Conservation (phyloP, 2,888 invertebrate genomes). For the Sisyra terminalis region DNA sequence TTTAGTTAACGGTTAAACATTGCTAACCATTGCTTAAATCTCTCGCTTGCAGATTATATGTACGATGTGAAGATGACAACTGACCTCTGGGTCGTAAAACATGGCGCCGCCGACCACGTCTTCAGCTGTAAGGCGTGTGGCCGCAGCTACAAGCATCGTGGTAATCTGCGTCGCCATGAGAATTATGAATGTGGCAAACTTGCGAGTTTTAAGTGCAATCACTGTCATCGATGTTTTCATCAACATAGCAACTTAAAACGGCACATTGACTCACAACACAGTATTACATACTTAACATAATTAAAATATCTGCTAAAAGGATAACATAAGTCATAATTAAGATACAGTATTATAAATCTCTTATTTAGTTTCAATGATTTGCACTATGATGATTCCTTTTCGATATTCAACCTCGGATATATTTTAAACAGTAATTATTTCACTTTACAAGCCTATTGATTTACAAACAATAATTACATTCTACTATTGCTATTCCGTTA, state of each 20-base stretch:
- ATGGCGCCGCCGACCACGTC: neutral
- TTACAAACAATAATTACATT: no score
- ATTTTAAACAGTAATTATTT: no score
- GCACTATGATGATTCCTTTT: no score
- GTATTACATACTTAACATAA: neutral
- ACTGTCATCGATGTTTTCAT: constrained; percentile 45
- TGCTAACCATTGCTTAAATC: constrained; percentile 4
- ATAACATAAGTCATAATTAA: neutral
- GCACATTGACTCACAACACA: constrained; percentile 22
- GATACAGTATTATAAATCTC: neutral
- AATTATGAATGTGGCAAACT: constrained; percentile 54
- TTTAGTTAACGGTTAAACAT: neutral
- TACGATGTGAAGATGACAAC: neutral
- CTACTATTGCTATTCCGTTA: no score
- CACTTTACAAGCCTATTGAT: no score
- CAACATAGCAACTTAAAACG: constrained; percentile 28
- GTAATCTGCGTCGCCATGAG: constrained; percentile 57
- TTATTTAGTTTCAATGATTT: neutral
- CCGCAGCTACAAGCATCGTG: constrained; percentile 68
- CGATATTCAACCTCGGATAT: no score
- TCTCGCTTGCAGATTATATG: constrained; percentile 5
- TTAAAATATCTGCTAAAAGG: neutral
- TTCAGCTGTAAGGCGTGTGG: constrained; percentile 34
- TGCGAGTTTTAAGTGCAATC: constrained; percentile 43
- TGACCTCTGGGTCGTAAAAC: neutral